Evolutionary conservation across 2,113 vertebrate species (phyloP), one percentile per base, ranked within the genome.

Genomic region (Pelecanus crispus): DNA sequence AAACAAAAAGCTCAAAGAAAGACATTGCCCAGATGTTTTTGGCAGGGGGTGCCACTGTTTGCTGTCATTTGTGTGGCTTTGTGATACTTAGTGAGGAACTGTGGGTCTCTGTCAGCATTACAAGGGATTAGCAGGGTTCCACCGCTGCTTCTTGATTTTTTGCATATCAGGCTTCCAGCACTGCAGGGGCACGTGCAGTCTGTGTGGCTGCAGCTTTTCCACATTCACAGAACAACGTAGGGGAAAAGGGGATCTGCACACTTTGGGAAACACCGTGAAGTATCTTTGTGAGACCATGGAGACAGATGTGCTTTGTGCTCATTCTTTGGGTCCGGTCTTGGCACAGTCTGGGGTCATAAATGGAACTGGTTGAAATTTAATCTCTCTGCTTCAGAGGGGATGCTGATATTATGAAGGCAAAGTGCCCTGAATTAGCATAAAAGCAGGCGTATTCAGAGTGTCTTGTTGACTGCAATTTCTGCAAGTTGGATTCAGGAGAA

Each of bases 201-300:
- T 12, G 52, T 3, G 21, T 10, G 68, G 50, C 68, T 58, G 78
- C 52, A 44, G 52, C 61, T 67, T 50, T 59, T 15, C 66, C 8
- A 3, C 20, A 0, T 14, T 16, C 2, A 6, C 49, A 29, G 75
- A 63, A 40, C 34, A 11, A 29, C 32, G 2, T 15, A 7, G 40
- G 55, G 40, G 40, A 36, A 17, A 15, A n/a, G 15, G 29, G 40
- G 47, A 7, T 18, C 55, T 25, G 24, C 29, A 25, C 7, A 0
- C 47, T 12, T 6, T 6, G 11, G 55, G 47, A 8, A 25, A 55
- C 5, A 5, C 58, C 1, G 1, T 13, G 34, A 18, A 25, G 11
- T 32, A 8, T 3, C 29, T 42, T 9, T 36, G n/a, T 32, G 38
- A 52, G 52, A 22, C 61, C 7, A 1, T 17, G 45, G 34, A n/a